A percentile compares a stretch with the other conserved stretches of the same genome.
Conservation (phyloP, 2,797 vertebrate genomes). For the Enoplosus armatus region DNA sequence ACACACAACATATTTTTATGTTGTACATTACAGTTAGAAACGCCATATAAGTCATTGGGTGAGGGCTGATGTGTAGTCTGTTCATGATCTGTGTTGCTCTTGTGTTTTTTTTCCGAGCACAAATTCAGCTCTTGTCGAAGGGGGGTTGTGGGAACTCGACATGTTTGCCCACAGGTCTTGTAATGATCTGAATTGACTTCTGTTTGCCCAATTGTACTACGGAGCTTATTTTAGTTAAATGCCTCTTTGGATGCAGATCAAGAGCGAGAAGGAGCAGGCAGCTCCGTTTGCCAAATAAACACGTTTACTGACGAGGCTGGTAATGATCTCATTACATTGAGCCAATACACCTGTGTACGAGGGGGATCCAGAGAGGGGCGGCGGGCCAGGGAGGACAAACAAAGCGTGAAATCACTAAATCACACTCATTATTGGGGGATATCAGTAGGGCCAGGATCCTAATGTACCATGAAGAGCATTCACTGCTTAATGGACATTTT, state of each 20-base stretch:
- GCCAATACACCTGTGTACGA: conserved; percentile 85
- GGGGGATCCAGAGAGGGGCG: conserved; percentile 78
- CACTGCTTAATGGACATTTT: conserved; percentile 85
- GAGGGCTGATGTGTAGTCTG: conserved; percentile 2
- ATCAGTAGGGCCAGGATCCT: conserved; percentile 82
- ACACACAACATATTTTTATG: conserved; percentile 39
- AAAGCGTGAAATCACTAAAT: conserved; percentile 89
- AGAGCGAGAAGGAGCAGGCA: conserved; percentile 69
- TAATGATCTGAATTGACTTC: conserved; percentile 81
- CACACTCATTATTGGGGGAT: conserved; percentile 86
- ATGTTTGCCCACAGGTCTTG: conserved; percentile 76
- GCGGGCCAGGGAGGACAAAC: conserved; percentile 83
- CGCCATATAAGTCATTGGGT: conserved; percentile 14
- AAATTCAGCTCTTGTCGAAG: conserved; percentile 40
- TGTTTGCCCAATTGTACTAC: conserved; percentile 78
- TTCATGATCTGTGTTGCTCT: conserved; percentile 15
- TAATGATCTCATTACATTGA: conserved; percentile 87
- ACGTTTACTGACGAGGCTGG: conserved; percentile 80
- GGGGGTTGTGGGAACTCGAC: conserved; percentile 63
- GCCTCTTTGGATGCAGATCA: conserved; percentile 84
- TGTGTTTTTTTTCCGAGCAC: conserved; percentile 29
- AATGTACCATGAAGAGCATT: conserved; percentile 86
- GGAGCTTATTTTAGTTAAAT: conserved; percentile 83
- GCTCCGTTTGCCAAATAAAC: conserved; percentile 82
- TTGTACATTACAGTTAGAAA: conserved; percentile 15